A percentile compares a stretch with the other conserved stretches of the same genome.
phyloP scores from a whole-genome alignment of 2,113 vertebrate genomes.

The Aptenodytes forsteri region DNA sequence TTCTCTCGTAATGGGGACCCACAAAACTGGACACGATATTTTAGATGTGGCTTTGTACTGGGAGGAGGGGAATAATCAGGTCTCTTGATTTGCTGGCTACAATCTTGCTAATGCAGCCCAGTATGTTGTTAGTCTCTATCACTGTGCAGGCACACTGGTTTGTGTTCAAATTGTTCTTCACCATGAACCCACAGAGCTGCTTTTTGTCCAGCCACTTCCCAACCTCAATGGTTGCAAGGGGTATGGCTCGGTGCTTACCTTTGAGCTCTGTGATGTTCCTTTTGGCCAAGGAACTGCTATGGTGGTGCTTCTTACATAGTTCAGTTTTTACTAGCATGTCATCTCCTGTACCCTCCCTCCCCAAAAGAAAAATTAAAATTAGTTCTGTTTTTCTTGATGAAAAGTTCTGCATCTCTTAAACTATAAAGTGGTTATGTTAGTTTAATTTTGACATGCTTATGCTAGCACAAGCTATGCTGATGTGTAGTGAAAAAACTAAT shows the following conservation, averaged over 20 bases:
- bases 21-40: not conserved
- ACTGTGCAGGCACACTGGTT: fast-evolving
- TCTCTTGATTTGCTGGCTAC: not conserved
- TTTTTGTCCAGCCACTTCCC: not conserved
- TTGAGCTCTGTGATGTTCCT: not conserved
- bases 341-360: not conserved
- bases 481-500: not conserved
- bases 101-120: not conserved
- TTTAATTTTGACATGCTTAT: not conserved
- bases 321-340: not conserved
- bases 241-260: fast-evolving
- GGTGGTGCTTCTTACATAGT: not conserved
- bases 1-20: not conserved
- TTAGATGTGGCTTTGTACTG: not conserved
- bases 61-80: fast-evolving
- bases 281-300: not conserved
- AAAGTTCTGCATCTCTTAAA: not conserved
- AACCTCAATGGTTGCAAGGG: not conserved
- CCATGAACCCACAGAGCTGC: not conserved
- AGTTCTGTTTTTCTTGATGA: not conserved
- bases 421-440: not conserved
- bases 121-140: fast-evolving
- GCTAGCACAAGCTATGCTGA: not conserved
- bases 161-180: not conserved
- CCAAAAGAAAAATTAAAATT: not conserved